A percentile compares a stretch with the other conserved stretches of the same genome.
These are phyloP conservation scores for Limnephilus auricula DNA, from an alignment of 2,888 invertebrate species.

Conservation along the genomic window DNA sequence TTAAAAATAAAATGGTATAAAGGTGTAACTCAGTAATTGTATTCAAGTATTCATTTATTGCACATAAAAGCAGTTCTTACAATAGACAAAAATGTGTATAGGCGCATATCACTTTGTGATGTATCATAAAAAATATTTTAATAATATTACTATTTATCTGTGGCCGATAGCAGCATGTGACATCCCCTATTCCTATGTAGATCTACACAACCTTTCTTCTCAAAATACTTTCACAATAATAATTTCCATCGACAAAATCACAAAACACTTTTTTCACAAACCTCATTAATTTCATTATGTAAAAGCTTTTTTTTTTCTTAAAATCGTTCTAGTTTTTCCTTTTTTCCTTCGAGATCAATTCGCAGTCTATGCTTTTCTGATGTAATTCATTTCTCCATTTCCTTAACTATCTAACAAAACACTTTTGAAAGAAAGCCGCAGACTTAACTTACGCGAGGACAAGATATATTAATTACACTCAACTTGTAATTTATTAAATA, in stretches of 20 bases:
- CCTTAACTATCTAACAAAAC: neutral
- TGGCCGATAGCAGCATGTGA: constrained; percentile 63
- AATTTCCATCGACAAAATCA: constrained; percentile 35
- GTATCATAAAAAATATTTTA: constrained; percentile 65
- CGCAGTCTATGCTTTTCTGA: constrained; percentile 48
- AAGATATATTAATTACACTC: neutral
- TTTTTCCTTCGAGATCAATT: constrained; percentile 46
- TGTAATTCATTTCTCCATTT: constrained; percentile 17
- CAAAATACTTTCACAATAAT: constrained; percentile 22
- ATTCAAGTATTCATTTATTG: constrained; percentile 65
- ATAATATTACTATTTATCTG: constrained; percentile 51
- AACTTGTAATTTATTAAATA: neutral
- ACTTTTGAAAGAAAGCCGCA: neutral
- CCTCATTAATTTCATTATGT: constrained; percentile 9
- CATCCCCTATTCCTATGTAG: constrained; percentile 22
- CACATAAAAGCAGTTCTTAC: constrained; percentile 67
- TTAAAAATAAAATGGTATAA: neutral
- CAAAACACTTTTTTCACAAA: constrained; percentile 20
- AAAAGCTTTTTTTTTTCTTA: constrained; percentile 6
- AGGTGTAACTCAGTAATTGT: constrained; percentile 7
- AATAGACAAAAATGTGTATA: constrained; percentile 66
- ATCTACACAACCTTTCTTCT: constrained; percentile 46
- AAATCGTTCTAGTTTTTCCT: constrained; percentile 22
- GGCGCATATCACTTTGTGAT: constrained; percentile 67
- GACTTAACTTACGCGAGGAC: neutral